Conservation (phyloP, 2,113 vertebrate species). For the Pygoscelis adeliae region DNA sequence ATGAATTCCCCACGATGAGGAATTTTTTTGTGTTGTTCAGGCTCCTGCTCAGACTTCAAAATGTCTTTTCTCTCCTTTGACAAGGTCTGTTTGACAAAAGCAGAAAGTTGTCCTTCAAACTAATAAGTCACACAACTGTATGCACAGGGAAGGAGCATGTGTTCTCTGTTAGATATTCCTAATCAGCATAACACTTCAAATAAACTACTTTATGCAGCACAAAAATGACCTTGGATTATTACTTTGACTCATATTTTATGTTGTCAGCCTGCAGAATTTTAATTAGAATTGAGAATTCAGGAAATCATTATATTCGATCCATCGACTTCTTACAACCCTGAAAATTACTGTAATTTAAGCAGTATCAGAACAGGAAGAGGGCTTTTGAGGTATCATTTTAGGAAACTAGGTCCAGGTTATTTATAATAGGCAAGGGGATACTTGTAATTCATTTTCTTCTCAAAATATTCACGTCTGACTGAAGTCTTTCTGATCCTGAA, state of each 20-base stretch:
- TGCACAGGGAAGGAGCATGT: not conserved
- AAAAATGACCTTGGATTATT: constrained; percentile 70
- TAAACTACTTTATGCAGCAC: constrained; percentile 59
- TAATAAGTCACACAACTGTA: not conserved
- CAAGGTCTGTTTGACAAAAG: not conserved
- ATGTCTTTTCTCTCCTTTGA: not conserved
- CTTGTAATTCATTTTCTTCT: not conserved
- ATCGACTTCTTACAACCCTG: not conserved
- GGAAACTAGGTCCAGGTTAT: not conserved
- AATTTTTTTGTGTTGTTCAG: not conserved
- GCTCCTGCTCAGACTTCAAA: not conserved
- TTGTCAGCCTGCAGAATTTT: constrained; percentile 64
- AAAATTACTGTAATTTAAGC: constrained; percentile 37
- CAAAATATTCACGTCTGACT: not conserved
- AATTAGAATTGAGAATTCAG: constrained; percentile 59
- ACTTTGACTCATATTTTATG: constrained; percentile 43
- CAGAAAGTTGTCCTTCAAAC: not conserved
- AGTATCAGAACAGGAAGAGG: not conserved
- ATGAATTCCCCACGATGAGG: not conserved
- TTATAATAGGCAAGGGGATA: not conserved
- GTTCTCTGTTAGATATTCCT: not conserved
- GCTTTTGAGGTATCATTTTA: not conserved
- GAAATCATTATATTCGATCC: constrained; percentile 37
- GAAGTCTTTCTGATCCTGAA: not conserved
- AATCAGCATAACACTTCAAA: constrained; percentile 60